These are phyloP conservation scores for Amazona vittata DNA, from an alignment of 2,113 vertebrate genomes.

Conservation along the genomic window DNA sequence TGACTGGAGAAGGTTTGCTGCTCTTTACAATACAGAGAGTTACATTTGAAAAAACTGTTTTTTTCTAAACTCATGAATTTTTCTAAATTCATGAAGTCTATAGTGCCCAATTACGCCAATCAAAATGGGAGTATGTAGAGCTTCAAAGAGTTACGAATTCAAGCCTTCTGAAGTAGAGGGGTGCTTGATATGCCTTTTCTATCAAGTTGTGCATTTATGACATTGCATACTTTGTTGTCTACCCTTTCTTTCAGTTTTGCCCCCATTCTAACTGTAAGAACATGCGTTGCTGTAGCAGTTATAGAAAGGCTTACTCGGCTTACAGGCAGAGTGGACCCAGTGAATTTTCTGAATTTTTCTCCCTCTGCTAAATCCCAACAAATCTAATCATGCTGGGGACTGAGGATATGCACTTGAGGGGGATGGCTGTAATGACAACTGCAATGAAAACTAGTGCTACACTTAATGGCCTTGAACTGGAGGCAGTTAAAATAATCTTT, in stretches of 20 bases:
- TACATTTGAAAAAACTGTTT: background rate
- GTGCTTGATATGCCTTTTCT: background rate
- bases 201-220: background rate
- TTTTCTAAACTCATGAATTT: background rate
- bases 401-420: background rate
- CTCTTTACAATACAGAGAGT: background rate
- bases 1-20: background rate
- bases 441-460: background rate
- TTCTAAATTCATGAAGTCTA: background rate
- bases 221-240: background rate
- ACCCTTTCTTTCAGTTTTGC: background rate
- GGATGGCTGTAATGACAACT: background rate
- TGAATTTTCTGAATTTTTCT: background rate
- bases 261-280: background rate
- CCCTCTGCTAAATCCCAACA: background rate
- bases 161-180: background rate
- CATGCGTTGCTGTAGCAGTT: background rate
- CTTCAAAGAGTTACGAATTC: background rate
- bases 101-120: fast-evolving
- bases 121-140: background rate
- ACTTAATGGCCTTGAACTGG: background rate
- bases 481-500: background rate
- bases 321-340: background rate
- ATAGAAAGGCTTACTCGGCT: background rate
- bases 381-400: background rate